phyloP scores from a whole-genome alignment of 2,888 invertebrate species.

The Cerceris rybyensis region DNA sequence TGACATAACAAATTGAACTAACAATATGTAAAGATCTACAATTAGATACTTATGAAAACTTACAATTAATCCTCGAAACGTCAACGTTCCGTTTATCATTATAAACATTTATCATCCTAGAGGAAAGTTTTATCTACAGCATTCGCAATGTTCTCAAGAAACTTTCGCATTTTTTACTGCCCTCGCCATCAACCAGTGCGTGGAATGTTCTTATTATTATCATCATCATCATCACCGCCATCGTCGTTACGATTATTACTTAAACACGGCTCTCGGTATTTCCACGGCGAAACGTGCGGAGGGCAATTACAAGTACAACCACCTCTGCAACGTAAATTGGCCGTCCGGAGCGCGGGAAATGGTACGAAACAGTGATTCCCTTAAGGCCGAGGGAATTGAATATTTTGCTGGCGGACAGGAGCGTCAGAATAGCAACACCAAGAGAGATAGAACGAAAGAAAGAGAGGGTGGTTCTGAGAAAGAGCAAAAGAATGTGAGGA shows the following conservation, averaged over 20 bases:
- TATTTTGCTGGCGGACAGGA: neutral
- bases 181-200: neutral
- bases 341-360: neutral
- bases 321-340: neutral
- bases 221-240: slow-evolving; percentile 12
- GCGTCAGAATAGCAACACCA: neutral
- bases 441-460: neutral
- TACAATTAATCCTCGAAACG: too few relatives aligned
- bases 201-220: neutral
- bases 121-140: too few relatives aligned
- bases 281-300: slow-evolving; percentile 5
- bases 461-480: neutral
- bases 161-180: neutral
- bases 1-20: too few relatives aligned
- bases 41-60: too few relatives aligned
- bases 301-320: slow-evolving; percentile 20
- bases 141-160: too few relatives aligned
- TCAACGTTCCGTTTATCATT: too few relatives aligned
- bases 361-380: neutral
- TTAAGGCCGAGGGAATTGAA: neutral
- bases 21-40: too few relatives aligned
- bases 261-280: slow-evolving; percentile 5
- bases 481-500: too few relatives aligned
- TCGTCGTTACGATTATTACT: slow-evolving; percentile 27
- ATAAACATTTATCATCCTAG: too few relatives aligned